Percentiles rank a stretch among this genome's conserved stretches.
Conservation (phyloP, 2,797 vertebrate genomes). For the Phyllotis vaccarum region DNA sequence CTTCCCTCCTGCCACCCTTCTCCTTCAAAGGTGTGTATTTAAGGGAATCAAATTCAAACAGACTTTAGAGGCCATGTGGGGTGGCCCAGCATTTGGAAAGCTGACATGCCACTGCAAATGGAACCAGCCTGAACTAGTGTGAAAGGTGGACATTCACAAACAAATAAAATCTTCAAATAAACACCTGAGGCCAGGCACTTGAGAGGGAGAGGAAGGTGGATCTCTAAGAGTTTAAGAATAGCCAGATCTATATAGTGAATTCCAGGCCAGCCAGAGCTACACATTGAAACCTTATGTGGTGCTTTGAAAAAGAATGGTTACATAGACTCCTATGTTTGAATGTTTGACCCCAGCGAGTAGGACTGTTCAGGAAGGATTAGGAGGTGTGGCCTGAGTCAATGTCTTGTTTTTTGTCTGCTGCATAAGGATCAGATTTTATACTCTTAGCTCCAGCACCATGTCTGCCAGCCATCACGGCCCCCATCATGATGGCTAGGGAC, state of each 20-base stretch:
- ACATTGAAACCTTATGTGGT: background rate
- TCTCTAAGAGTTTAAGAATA: background rate
- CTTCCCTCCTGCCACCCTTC: background rate
- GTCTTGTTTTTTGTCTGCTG: background rate
- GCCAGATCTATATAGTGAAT: background rate
- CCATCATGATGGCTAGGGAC: background rate
- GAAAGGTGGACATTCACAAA: background rate
- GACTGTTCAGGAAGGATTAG: background rate
- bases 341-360: background rate
- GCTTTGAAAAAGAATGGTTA: background rate
- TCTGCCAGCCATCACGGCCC: background rate
- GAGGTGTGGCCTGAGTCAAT: background rate
- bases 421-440: background rate
- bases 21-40: background rate
- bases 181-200: background rate
- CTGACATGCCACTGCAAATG: background rate
- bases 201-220: background rate
- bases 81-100: background rate
- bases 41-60: background rate
- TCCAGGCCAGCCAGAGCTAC: background rate
- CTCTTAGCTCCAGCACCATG: background rate
- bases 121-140: background rate
- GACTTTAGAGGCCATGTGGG: background rate
- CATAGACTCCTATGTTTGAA: background rate
- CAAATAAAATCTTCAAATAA: slow-evolving; percentile 16